Conservation (phyloP, 2,888 invertebrate genomes). For the Blomia tropicalis region DNA sequence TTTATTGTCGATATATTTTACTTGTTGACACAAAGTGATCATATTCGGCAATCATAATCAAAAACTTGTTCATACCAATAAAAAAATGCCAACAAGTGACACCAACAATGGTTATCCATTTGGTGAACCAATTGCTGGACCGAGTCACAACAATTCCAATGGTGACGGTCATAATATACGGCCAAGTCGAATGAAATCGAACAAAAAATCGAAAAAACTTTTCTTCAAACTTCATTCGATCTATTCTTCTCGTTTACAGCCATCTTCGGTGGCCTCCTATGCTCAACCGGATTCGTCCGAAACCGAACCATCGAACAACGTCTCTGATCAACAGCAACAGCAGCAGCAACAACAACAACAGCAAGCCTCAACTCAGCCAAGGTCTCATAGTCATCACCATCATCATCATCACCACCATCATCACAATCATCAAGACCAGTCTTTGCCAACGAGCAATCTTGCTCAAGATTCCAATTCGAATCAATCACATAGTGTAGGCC, state of each 20-base stretch:
- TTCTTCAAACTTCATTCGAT: background rate
- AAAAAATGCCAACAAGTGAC: background rate
- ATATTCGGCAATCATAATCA: too few relatives aligned
- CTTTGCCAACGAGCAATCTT: background rate
- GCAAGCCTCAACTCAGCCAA: background rate
- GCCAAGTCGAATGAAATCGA: slow-evolving; percentile 4
- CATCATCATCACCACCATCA: background rate
- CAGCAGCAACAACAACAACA: background rate
- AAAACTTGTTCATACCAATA: too few relatives aligned
- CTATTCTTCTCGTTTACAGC: background rate
- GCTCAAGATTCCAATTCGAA: background rate
- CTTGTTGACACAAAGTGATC: too few relatives aligned
- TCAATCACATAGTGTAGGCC: slow-evolving; percentile 2
- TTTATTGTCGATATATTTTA: too few relatives aligned
- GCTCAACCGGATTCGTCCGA: background rate
- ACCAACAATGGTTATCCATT: background rate
- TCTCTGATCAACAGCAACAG: background rate
- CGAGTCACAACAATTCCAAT: background rate
- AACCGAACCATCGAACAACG: background rate
- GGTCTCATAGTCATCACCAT: slow-evolving; percentile 1
- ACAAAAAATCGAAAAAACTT: background rate
- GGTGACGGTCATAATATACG: background rate
- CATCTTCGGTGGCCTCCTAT: background rate
- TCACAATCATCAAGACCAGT: slow-evolving; percentile 3
- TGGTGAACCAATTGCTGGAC: background rate